Evolutionary conservation across 2,797 vertebrate genomes (phyloP), one percentile per base, ranked within the genome.

Genomic region (Intellagama lesueurii): DNA sequence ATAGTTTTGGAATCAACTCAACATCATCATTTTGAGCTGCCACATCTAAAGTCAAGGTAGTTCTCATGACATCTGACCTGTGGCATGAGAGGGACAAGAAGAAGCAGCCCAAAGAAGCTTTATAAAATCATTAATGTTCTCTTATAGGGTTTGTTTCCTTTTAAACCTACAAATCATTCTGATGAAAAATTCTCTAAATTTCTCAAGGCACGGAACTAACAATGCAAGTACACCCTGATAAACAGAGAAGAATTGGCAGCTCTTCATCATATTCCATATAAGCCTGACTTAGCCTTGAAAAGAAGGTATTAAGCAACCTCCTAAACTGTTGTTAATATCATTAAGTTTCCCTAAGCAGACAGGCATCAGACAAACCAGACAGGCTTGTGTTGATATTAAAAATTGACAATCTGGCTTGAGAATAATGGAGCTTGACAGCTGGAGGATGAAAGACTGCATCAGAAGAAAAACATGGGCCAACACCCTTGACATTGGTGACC

Each of bases 341-440:
- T 75, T 40, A 66, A 7, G 0, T 56, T 88, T 64, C 47, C 60
- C 49, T 0, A 0, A 90, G 81, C 83, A 91, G 94, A 93, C 44
- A 49, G 28, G 7, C 76, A 12, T 56, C 89, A 22, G 81, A 69
- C 76, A 88, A 88, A 56, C 85, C 30, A 90, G 85, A 91, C 92
- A 92, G 86, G 91, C 91, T 91, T 90, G 87, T 89, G 93, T 93
- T 95, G 92, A 92, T 93, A 93, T 95, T 95, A 95, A 96, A 96
- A 94, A 92, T 90, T 12, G n/a, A 92, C 94, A 91, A 92, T 86
- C 93, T 92, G 93, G 87, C 91, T 93, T 90, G 93, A 95, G 96
- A 95, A 95, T 96, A 95, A 95, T 94, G 91, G 94, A 87, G 81
- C 91, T 94, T 96, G 94, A 95, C 95, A 96, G 95, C 95, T 96